These are phyloP conservation scores for Helicoverpa armigera DNA, from an alignment of 1,140 invertebrate genomes.

Conservation along the genomic window DNA sequence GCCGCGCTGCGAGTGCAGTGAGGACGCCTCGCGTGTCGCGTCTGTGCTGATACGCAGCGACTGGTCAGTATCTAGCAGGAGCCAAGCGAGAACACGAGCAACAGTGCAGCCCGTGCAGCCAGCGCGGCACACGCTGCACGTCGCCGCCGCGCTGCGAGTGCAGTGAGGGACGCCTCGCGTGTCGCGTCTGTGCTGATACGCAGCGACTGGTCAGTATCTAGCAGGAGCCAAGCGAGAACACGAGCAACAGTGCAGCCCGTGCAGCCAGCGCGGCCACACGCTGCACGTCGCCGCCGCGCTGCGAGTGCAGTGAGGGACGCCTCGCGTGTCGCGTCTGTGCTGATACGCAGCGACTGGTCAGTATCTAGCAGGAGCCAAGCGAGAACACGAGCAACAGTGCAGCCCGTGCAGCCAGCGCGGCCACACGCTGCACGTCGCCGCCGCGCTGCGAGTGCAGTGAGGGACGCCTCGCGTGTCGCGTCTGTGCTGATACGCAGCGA, in stretches of 20 bases:
- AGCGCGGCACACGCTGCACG: slow-evolving; percentile 56
- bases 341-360: slow-evolving; percentile 59
- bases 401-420: slow-evolving; percentile 63
- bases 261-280: slow-evolving; percentile 58
- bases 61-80: slow-evolving; percentile 54
- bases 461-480: slow-evolving; percentile 71
- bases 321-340: slow-evolving; percentile 76
- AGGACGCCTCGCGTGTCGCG: slow-evolving; percentile 71
- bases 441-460: slow-evolving; percentile 81
- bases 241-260: slow-evolving; percentile 50
- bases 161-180: slow-evolving; percentile 70
- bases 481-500: slow-evolving; percentile 62
- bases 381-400: no score
- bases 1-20: slow-evolving; percentile 81
- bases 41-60: slow-evolving; percentile 62
- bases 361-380: slow-evolving; percentile 5
- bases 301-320: slow-evolving; percentile 76
- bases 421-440: slow-evolving; percentile 57
- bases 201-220: slow-evolving; percentile 58
- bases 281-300: slow-evolving; percentile 68
- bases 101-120: slow-evolving; percentile 60
- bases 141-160: slow-evolving; percentile 79
- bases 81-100: no score
- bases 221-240: no score
- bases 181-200: slow-evolving; percentile 67